Percentiles rank a stretch among this genome's conserved stretches.
Conservation (phyloP, 1,140 invertebrate species). For the Glomeris maerens region DNA sequence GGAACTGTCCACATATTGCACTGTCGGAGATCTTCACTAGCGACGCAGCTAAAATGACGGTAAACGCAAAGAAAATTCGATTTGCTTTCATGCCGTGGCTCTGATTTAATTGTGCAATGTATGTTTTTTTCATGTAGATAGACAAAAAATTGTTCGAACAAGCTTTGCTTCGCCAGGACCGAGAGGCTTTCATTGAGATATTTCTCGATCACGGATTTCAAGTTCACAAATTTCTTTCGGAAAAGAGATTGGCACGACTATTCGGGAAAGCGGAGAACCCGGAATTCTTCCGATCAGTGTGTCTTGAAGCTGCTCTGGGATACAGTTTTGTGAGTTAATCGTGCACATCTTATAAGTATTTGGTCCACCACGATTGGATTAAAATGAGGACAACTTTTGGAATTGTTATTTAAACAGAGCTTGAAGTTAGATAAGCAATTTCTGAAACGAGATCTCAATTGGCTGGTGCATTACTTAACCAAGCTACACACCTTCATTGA, state of each 20-base stretch:
- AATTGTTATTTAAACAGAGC: slow-evolving; percentile 1
- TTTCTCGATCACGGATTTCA: slow-evolving; percentile 32
- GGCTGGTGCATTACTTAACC: slow-evolving; percentile 11
- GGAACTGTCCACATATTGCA: slow-evolving; percentile 34
- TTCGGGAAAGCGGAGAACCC: slow-evolving; percentile 29
- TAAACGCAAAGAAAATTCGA: background rate
- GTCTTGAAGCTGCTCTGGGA: slow-evolving; percentile 32
- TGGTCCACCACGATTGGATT: background rate
- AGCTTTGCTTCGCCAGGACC: slow-evolving; percentile 27
- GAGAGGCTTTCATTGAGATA: slow-evolving; percentile 34
- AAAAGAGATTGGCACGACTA: slow-evolving; percentile 25
- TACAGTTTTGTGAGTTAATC: slow-evolving; percentile 19
- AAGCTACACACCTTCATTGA: slow-evolving; percentile 9
- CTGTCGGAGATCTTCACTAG: slow-evolving; percentile 27
- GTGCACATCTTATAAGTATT: too few species aligned
- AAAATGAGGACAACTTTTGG: background rate
- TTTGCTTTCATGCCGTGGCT: background rate
- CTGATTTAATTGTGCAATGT: too few species aligned
- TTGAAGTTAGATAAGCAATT: slow-evolving; percentile 10
- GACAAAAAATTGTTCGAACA: slow-evolving; percentile 32
- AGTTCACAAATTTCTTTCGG: slow-evolving; percentile 31
- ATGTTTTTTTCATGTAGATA: slow-evolving; percentile 21
- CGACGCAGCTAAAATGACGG: background rate
- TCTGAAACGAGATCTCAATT: slow-evolving; percentile 9
- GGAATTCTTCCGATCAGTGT: slow-evolving; percentile 33